Percentiles rank a stretch among this genome's conserved stretches.
phyloP scores from a whole-genome alignment of 1,140 invertebrate genomes.

The Dysdera silvatica region DNA sequence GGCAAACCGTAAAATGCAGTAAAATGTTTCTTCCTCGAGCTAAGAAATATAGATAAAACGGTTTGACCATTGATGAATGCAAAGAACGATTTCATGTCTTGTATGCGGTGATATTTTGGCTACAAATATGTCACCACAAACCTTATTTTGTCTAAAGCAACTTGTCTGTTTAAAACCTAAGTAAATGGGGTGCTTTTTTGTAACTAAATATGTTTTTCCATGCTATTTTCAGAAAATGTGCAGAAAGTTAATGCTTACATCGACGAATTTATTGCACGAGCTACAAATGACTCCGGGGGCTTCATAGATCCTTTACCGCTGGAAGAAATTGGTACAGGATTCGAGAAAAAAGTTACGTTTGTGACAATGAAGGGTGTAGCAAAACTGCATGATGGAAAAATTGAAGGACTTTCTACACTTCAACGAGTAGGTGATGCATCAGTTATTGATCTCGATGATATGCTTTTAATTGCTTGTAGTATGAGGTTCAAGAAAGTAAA shows the following conservation, averaged over 20 bases:
- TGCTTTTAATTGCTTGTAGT: not conserved
- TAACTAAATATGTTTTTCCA: no score
- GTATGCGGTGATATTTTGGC: no score
- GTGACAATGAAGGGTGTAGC: conserved; percentile 16
- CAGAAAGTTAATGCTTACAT: conserved; percentile 13
- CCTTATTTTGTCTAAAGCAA: no score
- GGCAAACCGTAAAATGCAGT: no score
- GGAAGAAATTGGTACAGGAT: conserved; percentile 6
- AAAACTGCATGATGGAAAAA: conserved; percentile 13
- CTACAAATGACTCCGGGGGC: conserved; percentile 13
- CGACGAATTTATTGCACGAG: conserved; percentile 15
- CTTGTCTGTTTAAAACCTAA: no score
- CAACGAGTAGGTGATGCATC: conserved; percentile 7
- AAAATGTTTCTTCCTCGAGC: no score
- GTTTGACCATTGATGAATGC: no score
- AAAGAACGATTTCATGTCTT: no score
- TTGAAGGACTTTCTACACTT: conserved; percentile 9
- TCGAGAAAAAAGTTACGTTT: conserved; percentile 12
- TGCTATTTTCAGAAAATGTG: no score
- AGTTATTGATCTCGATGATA: conserved; percentile 14
- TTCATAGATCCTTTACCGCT: conserved; percentile 14
- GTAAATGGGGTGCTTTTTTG: no score
- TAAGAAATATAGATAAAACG: no score
- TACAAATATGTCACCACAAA: no score
- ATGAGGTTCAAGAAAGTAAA: conserved; percentile 14